Evolutionary conservation across 1,140 invertebrate genomes (phyloP).

Genomic region (Vanessa atalanta): DNA sequence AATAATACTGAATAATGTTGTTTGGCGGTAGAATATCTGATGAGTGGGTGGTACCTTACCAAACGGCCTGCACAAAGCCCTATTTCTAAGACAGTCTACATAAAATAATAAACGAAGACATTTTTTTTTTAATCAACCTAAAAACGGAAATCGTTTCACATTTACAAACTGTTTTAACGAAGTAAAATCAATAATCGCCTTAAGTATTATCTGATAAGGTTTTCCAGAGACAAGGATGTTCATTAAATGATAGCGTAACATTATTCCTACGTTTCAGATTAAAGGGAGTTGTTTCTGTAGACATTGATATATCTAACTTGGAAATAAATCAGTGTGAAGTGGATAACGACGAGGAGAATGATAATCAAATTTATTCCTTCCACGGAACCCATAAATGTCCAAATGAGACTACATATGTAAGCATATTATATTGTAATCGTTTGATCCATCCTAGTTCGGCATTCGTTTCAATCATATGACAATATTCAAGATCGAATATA

Average conservation of each 20-base stretch:
- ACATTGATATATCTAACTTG: slow-evolving; percentile 90
- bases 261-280: slow-evolving; percentile 74
- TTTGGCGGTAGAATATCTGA: too few species aligned
- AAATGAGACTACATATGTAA: slow-evolving; percentile 87
- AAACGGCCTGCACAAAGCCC: too few species aligned
- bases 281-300: slow-evolving; percentile 90
- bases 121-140: background rate
- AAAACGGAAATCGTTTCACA: background rate
- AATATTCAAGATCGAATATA: background rate
- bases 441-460: too few species aligned
- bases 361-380: slow-evolving; percentile 82
- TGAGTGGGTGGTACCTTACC: too few species aligned
- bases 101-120: background rate
- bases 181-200: background rate
- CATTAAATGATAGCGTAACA: slow-evolving; percentile 37
- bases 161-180: background rate
- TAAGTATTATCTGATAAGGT: slow-evolving; percentile 12
- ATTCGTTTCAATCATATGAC: background rate
- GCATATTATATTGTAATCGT: slow-evolving; percentile 35
- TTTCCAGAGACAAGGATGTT: slow-evolving; percentile 17
- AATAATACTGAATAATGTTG: too few species aligned
- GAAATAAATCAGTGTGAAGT: slow-evolving; percentile 93
- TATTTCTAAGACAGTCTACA: too few species aligned
- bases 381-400: slow-evolving; percentile 93
- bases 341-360: slow-evolving; percentile 52